These are phyloP conservation scores for Oxystoma pomonae DNA, from an alignment of 2,888 invertebrate genomes.

Conservation along the genomic window DNA sequence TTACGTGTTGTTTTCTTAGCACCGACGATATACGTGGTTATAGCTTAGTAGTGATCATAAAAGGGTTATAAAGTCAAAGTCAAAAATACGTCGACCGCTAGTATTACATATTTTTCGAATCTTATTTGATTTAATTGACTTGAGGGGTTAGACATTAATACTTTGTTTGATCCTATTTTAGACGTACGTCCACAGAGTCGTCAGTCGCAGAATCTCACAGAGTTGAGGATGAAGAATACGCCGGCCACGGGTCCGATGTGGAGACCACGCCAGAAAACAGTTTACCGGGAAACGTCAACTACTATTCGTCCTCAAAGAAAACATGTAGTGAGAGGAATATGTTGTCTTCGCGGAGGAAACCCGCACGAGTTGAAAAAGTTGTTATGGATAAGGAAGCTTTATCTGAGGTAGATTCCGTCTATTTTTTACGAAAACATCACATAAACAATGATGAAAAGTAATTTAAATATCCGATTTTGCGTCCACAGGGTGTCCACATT, in stretches of 20 bases:
- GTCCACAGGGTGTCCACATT: too few relatives aligned
- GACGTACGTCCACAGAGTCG: slow-evolving; percentile 23
- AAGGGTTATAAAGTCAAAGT: too few relatives aligned
- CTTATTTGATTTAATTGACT: background rate
- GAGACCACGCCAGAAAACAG: slow-evolving; percentile 34
- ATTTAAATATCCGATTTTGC: too few relatives aligned
- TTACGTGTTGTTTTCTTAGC: too few relatives aligned
- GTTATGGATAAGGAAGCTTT: slow-evolving; percentile 19
- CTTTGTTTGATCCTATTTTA: slow-evolving; percentile 10
- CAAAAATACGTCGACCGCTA: too few relatives aligned
- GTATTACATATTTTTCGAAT: too few relatives aligned
- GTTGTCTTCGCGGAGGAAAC: background rate
- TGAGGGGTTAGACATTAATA: too few relatives aligned
- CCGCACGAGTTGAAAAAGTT: background rate
- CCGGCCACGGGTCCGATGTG: slow-evolving; percentile 27
- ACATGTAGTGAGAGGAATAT: background rate
- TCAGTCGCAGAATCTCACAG: slow-evolving; percentile 20
- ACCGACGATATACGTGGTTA: too few relatives aligned
- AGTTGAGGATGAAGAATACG: slow-evolving; percentile 11
- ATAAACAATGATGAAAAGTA: too few relatives aligned
- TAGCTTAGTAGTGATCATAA: too few relatives aligned
- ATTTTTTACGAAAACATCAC: too few relatives aligned
- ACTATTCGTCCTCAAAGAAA: slow-evolving; percentile 1
- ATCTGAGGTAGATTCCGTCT: slow-evolving; percentile 6
- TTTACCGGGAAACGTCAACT: slow-evolving; percentile 32